Conservation (phyloP, 2,888 invertebrate genomes). For the Chromoteleia sp. region DNA sequence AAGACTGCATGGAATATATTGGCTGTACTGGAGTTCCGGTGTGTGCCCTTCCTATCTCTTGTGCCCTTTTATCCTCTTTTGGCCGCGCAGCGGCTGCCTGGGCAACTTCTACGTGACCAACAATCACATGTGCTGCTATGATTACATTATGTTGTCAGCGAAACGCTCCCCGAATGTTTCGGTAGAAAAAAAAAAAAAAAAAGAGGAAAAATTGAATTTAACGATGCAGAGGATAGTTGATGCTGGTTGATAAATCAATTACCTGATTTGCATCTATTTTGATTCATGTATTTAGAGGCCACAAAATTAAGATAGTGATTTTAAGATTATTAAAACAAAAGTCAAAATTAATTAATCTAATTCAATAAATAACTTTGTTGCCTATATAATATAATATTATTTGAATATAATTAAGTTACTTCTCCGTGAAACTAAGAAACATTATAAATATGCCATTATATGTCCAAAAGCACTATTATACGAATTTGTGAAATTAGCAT, state of each 20-base stretch:
- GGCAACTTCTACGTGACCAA: slow-evolving; percentile 55
- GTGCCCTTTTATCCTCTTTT: slow-evolving; percentile 59
- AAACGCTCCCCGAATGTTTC: slow-evolving; percentile 11
- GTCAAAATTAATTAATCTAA: neutral
- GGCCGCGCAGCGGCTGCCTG: slow-evolving; percentile 32
- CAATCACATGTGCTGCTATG: slow-evolving; percentile 55
- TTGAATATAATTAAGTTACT: no score
- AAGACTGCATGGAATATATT: no score
- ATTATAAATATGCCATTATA: no score
- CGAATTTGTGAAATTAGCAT: no score
- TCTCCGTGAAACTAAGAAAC: no score
- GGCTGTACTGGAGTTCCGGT: no score
- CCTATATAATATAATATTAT: no score
- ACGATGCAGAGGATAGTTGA: neutral
- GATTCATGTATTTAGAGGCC: neutral
- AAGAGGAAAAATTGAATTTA: neutral
- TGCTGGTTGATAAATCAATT: neutral
- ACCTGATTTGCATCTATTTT: neutral
- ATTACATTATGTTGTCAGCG: slow-evolving; percentile 60
- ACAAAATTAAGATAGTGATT: neutral
- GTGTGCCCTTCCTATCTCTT: no score
- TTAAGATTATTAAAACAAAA: neutral
- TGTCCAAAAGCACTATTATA: no score
- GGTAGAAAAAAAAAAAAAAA: neutral
- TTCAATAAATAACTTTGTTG: neutral